A percentile compares a stretch with the other conserved stretches of the same genome.
Conservation (phyloP, 2,888 invertebrate genomes). For the Philhelius pedissequus region DNA sequence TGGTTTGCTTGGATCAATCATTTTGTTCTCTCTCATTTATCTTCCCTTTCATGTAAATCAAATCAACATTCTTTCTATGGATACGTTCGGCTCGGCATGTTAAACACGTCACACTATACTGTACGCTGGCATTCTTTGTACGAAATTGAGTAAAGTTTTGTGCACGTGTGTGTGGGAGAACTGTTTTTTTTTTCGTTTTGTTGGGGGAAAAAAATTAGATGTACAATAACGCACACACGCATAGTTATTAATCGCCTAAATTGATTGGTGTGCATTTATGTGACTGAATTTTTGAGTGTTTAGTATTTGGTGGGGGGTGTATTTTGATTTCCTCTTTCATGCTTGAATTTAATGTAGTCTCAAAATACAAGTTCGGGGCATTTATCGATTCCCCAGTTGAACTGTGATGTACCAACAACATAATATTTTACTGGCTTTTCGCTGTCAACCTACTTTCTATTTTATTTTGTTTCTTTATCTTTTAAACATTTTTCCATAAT, state of each 20-base stretch:
- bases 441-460: conserved; percentile 44
- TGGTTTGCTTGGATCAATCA: neutral
- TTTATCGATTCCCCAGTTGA: conserved; percentile 39
- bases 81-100: conserved; percentile 51
- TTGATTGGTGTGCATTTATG: neutral
- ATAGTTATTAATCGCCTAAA: neutral
- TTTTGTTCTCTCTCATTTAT: conserved; percentile 20
- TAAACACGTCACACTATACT: conserved; percentile 37
- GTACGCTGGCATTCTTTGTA: conserved; percentile 25
- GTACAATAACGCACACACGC: neutral
- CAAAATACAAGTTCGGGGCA: conserved; percentile 28
- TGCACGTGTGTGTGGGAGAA: neutral
- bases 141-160: neutral
- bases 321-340: neutral
- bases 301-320: neutral
- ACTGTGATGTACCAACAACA: conserved; percentile 30
- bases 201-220: neutral
- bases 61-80: conserved; percentile 51
- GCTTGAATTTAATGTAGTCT: neutral
- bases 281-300: neutral
- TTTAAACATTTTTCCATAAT: no score
- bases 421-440: conserved; percentile 41
- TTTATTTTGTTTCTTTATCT: conserved; percentile 35
- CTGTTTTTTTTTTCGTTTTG: neutral
- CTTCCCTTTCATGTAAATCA: conserved; percentile 38